Conservation (phyloP, 2,113 vertebrate genomes). For the Arothron firmamentum region DNA sequence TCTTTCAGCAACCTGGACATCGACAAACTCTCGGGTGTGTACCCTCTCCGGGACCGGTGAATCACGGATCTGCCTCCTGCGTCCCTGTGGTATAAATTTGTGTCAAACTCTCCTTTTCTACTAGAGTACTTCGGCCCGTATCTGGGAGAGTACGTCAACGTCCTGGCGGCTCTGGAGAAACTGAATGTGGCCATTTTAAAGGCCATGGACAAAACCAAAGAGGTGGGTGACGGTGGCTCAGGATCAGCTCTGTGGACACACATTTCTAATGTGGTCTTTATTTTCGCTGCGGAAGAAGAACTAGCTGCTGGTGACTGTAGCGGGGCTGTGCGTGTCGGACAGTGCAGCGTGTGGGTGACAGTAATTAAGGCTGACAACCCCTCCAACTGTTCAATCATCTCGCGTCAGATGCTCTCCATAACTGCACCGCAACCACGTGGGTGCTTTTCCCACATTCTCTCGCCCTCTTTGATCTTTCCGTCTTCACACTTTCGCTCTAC, state of each 20-base stretch:
- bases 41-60: no score
- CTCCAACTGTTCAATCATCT: conserved; percentile 15
- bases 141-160: conserved; percentile 87
- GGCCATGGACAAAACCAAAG: conserved; percentile 96
- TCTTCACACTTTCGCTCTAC: neutral
- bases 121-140: conserved; percentile 91
- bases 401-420: conserved; percentile 29
- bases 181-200: conserved; percentile 88
- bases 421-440: conserved; percentile 11
- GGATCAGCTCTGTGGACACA: no score
- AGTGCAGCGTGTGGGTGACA: conserved; percentile 18
- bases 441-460: conserved; percentile 2
- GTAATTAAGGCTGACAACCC: conserved; percentile 35
- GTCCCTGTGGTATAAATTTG: neutral
- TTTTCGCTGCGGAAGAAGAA: conserved; percentile 18
- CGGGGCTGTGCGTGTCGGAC: neutral
- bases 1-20: conserved; percentile 66
- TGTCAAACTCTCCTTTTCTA: neutral
- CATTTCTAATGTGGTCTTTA: neutral
- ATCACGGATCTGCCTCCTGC: neutral
- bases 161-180: conserved; percentile 88
- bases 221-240: conserved; percentile 68
- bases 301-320: neutral
- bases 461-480: neutral
- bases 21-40: conserved; percentile 66